phyloP scores from a whole-genome alignment of 2,888 invertebrate species.

The Tricholauxania praeusta region DNA sequence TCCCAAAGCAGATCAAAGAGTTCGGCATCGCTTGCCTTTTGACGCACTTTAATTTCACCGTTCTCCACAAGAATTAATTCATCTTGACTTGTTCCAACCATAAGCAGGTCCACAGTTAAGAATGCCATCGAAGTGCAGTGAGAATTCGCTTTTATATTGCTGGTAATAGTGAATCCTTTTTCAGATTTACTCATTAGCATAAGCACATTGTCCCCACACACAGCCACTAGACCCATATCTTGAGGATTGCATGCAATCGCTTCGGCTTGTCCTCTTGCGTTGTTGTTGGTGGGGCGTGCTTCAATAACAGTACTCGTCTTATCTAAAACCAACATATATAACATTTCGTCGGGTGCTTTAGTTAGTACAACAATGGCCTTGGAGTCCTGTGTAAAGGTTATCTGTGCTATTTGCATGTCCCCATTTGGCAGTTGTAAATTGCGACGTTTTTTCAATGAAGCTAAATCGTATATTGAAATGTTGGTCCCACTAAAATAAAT shows the following conservation, averaged over 20 bases:
- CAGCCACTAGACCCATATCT: slow-evolving; percentile 75
- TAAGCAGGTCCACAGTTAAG: slow-evolving; percentile 84
- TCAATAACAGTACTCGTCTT: slow-evolving; percentile 73
- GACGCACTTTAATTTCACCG: slow-evolving; percentile 82
- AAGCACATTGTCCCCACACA: slow-evolving; percentile 73
- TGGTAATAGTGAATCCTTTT: slow-evolving; percentile 71
- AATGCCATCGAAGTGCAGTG: slow-evolving; percentile 83
- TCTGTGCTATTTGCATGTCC: slow-evolving; percentile 49
- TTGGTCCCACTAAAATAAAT: slow-evolving; percentile 49
- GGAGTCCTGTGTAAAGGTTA: slow-evolving; percentile 79
- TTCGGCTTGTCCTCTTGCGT: slow-evolving; percentile 56
- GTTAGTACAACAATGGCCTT: slow-evolving; percentile 84
- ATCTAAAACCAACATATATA: slow-evolving; percentile 82
- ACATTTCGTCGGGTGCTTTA: slow-evolving; percentile 77
- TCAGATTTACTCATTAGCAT: slow-evolving; percentile 79
- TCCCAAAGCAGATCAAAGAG: slow-evolving; percentile 60
- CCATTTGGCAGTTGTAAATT: slow-evolving; percentile 73
- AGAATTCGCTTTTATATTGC: slow-evolving; percentile 84
- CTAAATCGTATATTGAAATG: slow-evolving; percentile 75
- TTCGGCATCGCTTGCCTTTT: slow-evolving; percentile 69
- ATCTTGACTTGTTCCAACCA: slow-evolving; percentile 80
- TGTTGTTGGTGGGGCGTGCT: slow-evolving; percentile 56
- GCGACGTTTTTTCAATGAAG: slow-evolving; percentile 77
- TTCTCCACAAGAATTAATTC: slow-evolving; percentile 85
- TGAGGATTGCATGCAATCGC: slow-evolving; percentile 72